A percentile compares a stretch with the other conserved stretches of the same genome.
phyloP scores from a whole-genome alignment of 1,140 invertebrate species.

The Zaprionus davidi region DNA sequence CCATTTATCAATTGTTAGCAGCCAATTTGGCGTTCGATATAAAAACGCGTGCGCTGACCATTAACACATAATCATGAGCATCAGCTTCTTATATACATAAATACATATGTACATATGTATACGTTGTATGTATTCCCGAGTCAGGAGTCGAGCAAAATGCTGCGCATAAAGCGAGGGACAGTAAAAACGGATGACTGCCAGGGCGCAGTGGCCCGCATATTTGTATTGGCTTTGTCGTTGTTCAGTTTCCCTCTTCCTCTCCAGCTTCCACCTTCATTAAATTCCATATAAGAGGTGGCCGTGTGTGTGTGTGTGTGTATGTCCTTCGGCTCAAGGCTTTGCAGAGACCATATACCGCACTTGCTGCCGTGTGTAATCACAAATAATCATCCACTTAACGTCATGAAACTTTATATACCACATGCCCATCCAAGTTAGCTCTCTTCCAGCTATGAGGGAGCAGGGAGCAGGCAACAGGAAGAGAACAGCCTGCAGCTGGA shows the following conservation, averaged over 20 bases:
- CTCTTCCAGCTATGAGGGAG: neutral
- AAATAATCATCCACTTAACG: slow-evolving; percentile 81
- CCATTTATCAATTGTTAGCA: slow-evolving; percentile 80
- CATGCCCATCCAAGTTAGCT: slow-evolving; percentile 34
- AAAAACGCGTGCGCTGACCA: slow-evolving; percentile 70
- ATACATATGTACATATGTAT: neutral
- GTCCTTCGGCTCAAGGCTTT: slow-evolving; percentile 76
- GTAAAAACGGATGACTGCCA: slow-evolving; percentile 32
- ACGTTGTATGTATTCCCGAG: neutral
- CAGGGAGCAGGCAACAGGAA: neutral
- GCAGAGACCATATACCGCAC: slow-evolving; percentile 41
- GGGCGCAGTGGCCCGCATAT: slow-evolving; percentile 46
- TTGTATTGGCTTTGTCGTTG: slow-evolving; percentile 39
- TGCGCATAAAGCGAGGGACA: slow-evolving; percentile 33
- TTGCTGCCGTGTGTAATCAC: slow-evolving; percentile 71
- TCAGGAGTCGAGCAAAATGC: slow-evolving; percentile 14
- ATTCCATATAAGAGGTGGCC: slow-evolving; percentile 55
- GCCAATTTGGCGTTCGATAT: slow-evolving; percentile 80
- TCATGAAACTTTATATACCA: slow-evolving; percentile 80
- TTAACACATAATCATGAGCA: slow-evolving; percentile 75
- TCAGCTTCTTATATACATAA: slow-evolving; percentile 14
- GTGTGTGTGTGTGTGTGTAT: slow-evolving; percentile 52
- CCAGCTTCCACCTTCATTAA: slow-evolving; percentile 61
- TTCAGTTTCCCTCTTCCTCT: slow-evolving; percentile 4
- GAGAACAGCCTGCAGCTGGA: slow-evolving; percentile 15